Conservation (phyloP, 1,140 invertebrate species). For the Arctopsyche grandis region DNA sequence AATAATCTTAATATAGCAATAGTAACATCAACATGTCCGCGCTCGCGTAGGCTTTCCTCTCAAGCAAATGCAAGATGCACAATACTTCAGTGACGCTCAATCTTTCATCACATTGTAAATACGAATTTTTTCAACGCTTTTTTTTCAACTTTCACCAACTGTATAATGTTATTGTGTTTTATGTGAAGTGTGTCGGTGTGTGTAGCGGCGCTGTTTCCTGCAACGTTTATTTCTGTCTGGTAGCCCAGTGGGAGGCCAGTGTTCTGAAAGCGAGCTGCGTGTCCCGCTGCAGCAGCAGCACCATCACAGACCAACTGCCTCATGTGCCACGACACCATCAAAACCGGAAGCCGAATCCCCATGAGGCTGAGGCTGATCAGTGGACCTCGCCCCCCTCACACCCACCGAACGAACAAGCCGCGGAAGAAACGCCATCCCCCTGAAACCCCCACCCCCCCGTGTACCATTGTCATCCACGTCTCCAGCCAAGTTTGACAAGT, state of each 20-base stretch:
- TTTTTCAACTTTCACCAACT: no score
- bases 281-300: background rate
- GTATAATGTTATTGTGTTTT: no score
- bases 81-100: no score
- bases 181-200: no score
- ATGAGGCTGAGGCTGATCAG: background rate
- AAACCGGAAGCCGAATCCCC: background rate
- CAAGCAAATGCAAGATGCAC: no score
- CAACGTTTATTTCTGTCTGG: constrained; percentile 12
- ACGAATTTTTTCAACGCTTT: no score
- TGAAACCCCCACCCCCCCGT: background rate
- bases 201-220: background rate
- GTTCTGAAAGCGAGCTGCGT: background rate
- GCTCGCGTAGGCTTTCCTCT: no score
- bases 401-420: constrained; percentile 21
- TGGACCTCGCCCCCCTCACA: background rate
- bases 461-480: background rate
- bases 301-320: background rate
- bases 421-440: background rate
- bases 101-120: no score
- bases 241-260: constrained; percentile 20
- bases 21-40: no score
- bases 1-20: no score
- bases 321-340: background rate
- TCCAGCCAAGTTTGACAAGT: background rate